These are phyloP conservation scores for Neuroterus valhalla DNA, from an alignment of 1,140 invertebrate species.

Conservation along the genomic window DNA sequence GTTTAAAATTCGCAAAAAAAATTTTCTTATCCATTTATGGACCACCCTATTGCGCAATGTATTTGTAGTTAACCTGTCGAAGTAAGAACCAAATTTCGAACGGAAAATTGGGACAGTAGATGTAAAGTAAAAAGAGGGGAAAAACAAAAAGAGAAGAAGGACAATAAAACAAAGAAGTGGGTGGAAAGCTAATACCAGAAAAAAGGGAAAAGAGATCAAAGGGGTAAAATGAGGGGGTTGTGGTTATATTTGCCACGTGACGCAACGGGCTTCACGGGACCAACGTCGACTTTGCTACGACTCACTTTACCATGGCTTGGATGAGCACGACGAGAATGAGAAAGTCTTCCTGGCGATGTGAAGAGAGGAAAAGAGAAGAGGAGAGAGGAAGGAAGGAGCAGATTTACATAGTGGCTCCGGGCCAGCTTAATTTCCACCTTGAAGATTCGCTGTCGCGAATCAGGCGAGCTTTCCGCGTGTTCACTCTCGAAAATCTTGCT, in stretches of 20 bases:
- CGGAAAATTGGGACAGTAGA: constrained; percentile 30
- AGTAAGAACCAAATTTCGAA: no score
- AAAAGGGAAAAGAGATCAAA: constrained; percentile 13
- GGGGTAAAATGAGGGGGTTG: background rate
- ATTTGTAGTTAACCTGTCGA: no score
- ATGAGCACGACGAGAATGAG: constrained; percentile 35
- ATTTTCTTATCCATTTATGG: no score
- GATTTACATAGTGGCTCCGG: constrained; percentile 28
- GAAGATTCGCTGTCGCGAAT: constrained; percentile 31
- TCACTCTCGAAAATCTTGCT: constrained; percentile 31
- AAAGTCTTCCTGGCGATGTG: constrained; percentile 29
- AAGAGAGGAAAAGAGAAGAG: constrained; percentile 31
- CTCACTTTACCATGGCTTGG: constrained; percentile 28
- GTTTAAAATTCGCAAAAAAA: no score
- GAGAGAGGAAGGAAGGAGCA: constrained; percentile 35
- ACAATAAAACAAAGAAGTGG: constrained; percentile 9
- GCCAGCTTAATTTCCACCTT: constrained; percentile 36
- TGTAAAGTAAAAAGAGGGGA: background rate
- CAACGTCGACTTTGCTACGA: constrained; percentile 19
- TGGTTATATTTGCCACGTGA: constrained; percentile 38
- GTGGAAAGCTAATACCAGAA: background rate
- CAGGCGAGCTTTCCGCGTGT: constrained; percentile 33
- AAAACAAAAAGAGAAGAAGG: background rate
- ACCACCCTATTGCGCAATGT: no score
- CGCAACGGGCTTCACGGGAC: constrained; percentile 38